Base-by-base conservation (phyloP, 2,797 vertebrate species). In the Craterocephalus amniculus region DNA sequence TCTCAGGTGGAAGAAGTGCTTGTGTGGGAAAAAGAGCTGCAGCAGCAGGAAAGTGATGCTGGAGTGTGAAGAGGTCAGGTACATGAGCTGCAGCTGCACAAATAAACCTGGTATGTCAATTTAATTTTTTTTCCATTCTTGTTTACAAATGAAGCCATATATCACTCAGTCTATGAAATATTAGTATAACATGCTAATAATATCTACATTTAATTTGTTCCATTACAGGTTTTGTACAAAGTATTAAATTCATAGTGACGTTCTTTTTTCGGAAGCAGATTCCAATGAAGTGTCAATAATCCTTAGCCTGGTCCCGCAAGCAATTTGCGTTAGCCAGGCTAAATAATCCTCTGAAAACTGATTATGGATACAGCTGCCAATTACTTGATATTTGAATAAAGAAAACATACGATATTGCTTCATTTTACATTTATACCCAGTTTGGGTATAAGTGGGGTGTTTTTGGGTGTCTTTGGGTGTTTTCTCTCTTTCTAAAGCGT, bases 61-160 rank as follows among this genome's bases (percentile, higher is more conserved):
- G 16, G 58, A 32, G 59, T 43, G 68, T 10, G 36, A 24, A 22
- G 61, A 18, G 55, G 69, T 63, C 1, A 1, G 22, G 14, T 22
- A 67, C 58, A 63, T 2, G n/a, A 83, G 56, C 22, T 29, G 2
- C 24, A 35, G 80, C 80, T 78, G 77, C 74, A 79, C 72, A 78
- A 61, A 55, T 63, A 57, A 55, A 48, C 4, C 18, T 60, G n/a
- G 43, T 35, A 48, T 63, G 11, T 7, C 26, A 14, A 52, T 32
- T 24, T 58, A 60, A 60, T 38, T 45, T 18, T 18, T 45, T 6
- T 20, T 4, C 14, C 14, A 4, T 13, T 13, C 10, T 38, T 38
- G 14, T 45, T 10, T 20, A 48, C 43, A 48, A 20, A n/a, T 9
- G 9, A n/a, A 48, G 7, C 6, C 1, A n/a, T 48, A 6, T n/a